Base-by-base conservation (phyloP, 2,113 vertebrate species). In the Eulemur rufifrons region DNA sequence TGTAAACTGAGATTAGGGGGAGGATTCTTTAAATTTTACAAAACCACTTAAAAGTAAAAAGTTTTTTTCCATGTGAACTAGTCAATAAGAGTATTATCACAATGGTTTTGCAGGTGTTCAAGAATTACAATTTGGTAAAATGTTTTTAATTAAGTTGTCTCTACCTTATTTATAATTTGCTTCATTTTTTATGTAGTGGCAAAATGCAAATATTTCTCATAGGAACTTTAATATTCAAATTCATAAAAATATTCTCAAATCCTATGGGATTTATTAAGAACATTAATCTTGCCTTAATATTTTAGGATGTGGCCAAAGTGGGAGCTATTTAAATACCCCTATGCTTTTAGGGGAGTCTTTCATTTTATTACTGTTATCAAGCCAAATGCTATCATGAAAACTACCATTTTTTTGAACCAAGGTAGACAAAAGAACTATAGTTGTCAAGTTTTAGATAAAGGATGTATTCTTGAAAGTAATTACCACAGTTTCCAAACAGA, bases 201-300 rank as follows among this genome's bases (percentile, higher is more conserved):
- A 96, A 94, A 95, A 89, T 54, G 50, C 42, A 93, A 93, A 76
- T 80, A 18, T 95, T 80, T 96, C 78, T 93, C 78, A 93, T n/a
- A 91, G 32, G 25, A 89, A 69, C 14, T 52, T 94, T 92, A 45
- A 86, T 92, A 80, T 63, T 84, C 54, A 90, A 73, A 77, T 37
- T 77, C 86, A 93, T 74, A 71, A 91, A 95, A 94, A 95, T 73
- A 76, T 93, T 89, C 34, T 89, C 50, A 94, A 96, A 86, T 95
- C 69, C 82, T 18, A 0, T 81, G 91, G 42, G 63, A 61, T 96
- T 86, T 86, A 92, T 87, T 76, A 63, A 76, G 61, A 85, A 84
- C 52, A 87, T 84, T 84, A 69, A 95, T 83, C 73, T 93, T 94
- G 23, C 32, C 29, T 80, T 93, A 66, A 82, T 61, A 59, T 95